A percentile compares a stretch with the other conserved stretches of the same genome.
phyloP scores from a whole-genome alignment of 2,888 invertebrate species.

The Auanema freiburgensis region DNA sequence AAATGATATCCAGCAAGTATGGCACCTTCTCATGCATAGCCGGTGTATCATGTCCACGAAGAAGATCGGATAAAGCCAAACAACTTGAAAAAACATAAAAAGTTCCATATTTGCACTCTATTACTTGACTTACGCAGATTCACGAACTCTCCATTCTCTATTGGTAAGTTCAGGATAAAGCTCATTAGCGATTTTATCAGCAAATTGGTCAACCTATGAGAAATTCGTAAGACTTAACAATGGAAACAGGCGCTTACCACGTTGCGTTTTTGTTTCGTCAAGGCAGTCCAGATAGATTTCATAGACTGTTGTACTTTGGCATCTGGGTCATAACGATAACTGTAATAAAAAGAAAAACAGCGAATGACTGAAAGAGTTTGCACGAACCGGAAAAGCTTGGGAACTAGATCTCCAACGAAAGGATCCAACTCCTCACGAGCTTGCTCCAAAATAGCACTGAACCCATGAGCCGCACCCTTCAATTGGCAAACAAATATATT shows the following conservation, averaged over 20 bases:
- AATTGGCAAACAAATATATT: background rate
- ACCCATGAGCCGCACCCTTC: slow-evolving; percentile 86
- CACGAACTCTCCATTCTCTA: slow-evolving; percentile 84
- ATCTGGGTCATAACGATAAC: slow-evolving; percentile 87
- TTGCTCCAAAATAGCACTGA: slow-evolving; percentile 81
- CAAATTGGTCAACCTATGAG: slow-evolving; percentile 77
- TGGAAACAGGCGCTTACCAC: slow-evolving; percentile 71
- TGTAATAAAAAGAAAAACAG: slow-evolving; percentile 1
- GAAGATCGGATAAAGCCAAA: slow-evolving; percentile 81
- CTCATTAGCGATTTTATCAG: slow-evolving; percentile 80
- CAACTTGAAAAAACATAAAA: slow-evolving; percentile 71
- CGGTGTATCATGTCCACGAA: slow-evolving; percentile 72
- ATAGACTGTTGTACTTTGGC: slow-evolving; percentile 88
- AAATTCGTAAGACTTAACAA: slow-evolving; percentile 10
- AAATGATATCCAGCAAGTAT: slow-evolving; percentile 80
- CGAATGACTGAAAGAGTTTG: background rate
- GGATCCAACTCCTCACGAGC: slow-evolving; percentile 82
- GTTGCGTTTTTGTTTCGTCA: slow-evolving; percentile 83
- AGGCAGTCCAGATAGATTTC: slow-evolving; percentile 88
- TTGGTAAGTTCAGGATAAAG: slow-evolving; percentile 80
- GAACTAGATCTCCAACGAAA: slow-evolving; percentile 82
- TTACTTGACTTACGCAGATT: slow-evolving; percentile 72
- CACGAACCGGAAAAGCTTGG: slow-evolving; percentile 73
- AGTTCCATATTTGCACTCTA: background rate
- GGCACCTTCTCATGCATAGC: slow-evolving; percentile 67